Evolutionary conservation across 2,888 invertebrate genomes (phyloP).

Genomic region (Drosophila paracracens): DNA sequence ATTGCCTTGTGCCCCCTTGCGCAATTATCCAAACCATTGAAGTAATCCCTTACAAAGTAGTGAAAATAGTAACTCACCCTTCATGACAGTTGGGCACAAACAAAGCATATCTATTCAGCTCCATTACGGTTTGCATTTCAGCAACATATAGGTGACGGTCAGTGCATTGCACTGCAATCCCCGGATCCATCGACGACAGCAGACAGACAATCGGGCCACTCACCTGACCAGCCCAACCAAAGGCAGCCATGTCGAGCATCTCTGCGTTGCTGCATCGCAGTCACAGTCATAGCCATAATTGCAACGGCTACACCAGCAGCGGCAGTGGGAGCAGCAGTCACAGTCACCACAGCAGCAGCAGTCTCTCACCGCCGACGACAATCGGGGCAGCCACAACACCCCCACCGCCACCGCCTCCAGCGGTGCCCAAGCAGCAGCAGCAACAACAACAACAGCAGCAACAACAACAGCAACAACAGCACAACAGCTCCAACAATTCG

Average conservation of each 20-base stretch:
- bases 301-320: slow-evolving; percentile 71
- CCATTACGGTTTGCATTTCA: slow-evolving; percentile 69
- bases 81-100: slow-evolving; percentile 18
- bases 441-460: slow-evolving; percentile 34
- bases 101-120: slow-evolving; percentile 74
- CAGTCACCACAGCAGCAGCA: slow-evolving; percentile 65
- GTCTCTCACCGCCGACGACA: slow-evolving; percentile 69
- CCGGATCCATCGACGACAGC: not conserved
- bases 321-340: slow-evolving; percentile 60
- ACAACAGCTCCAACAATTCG: slow-evolving; percentile 22
- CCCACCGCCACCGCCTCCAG: slow-evolving; percentile 50
- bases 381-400: slow-evolving; percentile 47
- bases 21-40: not conserved
- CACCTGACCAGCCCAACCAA: slow-evolving; percentile 10
- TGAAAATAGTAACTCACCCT: not conserved
- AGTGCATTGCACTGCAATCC: slow-evolving; percentile 32
- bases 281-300: slow-evolving; percentile 58
- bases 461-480: slow-evolving; percentile 30
- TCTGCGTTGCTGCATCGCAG: slow-evolving; percentile 72
- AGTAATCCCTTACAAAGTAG: not conserved
- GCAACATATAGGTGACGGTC: slow-evolving; percentile 35
- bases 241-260: slow-evolving; percentile 69
- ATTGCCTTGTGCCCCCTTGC: not conserved
- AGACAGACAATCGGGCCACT: slow-evolving; percentile 10
- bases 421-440: slow-evolving; percentile 32